These are phyloP conservation scores for Apocrypta bakeri DNA, from an alignment of 1,140 invertebrate genomes.

Conservation along the genomic window DNA sequence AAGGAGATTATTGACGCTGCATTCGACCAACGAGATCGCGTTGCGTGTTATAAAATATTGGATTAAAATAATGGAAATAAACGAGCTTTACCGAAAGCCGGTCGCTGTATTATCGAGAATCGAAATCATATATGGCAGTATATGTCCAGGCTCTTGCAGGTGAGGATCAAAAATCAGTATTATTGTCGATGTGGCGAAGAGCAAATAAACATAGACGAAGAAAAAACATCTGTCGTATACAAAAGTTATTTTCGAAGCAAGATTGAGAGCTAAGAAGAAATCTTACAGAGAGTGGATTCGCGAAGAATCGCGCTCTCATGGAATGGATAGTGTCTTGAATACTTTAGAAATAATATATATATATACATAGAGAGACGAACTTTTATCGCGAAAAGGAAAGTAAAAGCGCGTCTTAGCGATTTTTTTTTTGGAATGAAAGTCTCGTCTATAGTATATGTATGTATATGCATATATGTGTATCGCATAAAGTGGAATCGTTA, in stretches of 20 bases:
- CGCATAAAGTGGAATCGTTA: conserved; percentile 15
- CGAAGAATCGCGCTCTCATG: neutral
- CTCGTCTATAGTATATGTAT: neutral
- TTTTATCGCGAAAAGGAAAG: neutral
- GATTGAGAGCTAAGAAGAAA: no score
- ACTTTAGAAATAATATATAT: conserved; percentile 4
- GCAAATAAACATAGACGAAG: neutral
- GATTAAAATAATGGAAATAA: neutral
- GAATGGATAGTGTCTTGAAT: conserved; percentile 42
- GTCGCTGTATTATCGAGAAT: neutral
- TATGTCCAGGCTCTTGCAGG: neutral
- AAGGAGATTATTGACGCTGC: no score
- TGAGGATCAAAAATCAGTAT: neutral
- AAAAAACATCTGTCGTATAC: no score
- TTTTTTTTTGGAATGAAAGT: conserved; percentile 40
- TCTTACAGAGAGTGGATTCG: no score
- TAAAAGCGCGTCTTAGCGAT: neutral
- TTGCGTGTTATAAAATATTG: neutral
- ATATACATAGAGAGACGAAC: neutral
- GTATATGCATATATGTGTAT: no score
- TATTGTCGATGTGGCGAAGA: neutral
- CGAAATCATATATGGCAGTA: no score
- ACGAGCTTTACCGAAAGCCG: neutral
- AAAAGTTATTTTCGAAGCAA: neutral
- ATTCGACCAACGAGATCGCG: neutral